Base-by-base conservation (phyloP, 2,888 invertebrate species). In the Nezara viridula region DNA sequence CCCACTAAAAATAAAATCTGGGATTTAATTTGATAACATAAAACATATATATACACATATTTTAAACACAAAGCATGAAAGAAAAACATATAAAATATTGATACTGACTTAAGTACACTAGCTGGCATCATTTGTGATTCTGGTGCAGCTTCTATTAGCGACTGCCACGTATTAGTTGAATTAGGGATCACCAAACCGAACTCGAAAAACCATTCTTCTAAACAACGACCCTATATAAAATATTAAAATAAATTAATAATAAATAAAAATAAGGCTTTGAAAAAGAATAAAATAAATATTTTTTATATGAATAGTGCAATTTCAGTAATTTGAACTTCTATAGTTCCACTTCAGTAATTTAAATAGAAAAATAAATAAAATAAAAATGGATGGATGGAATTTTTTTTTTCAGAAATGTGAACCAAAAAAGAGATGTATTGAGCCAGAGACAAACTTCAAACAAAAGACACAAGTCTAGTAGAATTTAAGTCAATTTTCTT, bases 41-140 rank as follows among this genome's bases (percentile, higher is more conserved):
- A 40, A 73, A 7, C 27, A 14, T 3, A 66, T 27, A 66, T 66
- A 73, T 2, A 77, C 77, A 77, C 7, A 44, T 7, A 55, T 55
- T 55, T 55, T n/a, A 55, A 55, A 55, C 6, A 55, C 5, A 55
- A n/a, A 7, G 55, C n/a, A 0, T 6, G 24, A 40, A 77, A 47
- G 12, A 81, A 32, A 37, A 32, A 73, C 14, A 77, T 86, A 60
- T 32, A 88, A 89, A 85, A 27, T 10, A 32, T 89, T 52, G 7
- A 88, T 32, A 50, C 37, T 81, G 44, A 98, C 98, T 98, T 99
- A 91, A 99, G 95, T 90, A 99, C 96, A 93, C 97, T 97, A 10
- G 99, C 98, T n/a, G 99, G 99, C 98, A 99, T 98, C 99, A 99
- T 99, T 94, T 99, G 98, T 89, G 98, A 98, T 93, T 99, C 99